phyloP scores from a whole-genome alignment of 2,888 invertebrate species.

The Synanthedon formicaeformis region DNA sequence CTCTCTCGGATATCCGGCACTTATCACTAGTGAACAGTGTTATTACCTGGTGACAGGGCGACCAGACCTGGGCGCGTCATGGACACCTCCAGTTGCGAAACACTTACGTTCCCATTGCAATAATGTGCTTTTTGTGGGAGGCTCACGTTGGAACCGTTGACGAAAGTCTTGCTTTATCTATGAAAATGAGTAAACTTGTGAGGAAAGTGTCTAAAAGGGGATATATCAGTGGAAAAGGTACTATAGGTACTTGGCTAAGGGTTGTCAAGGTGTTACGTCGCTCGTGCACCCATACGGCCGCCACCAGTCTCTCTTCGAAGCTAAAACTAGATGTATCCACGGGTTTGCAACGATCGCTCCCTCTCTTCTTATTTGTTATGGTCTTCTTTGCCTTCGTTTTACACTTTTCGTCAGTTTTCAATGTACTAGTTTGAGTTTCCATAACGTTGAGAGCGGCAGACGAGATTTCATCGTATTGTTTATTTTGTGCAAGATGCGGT shows the following conservation, averaged over 20 bases:
- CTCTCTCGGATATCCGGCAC: too few species aligned
- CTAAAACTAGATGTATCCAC: constrained; percentile 39
- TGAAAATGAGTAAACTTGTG: neutral
- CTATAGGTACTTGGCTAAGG: constrained; percentile 23
- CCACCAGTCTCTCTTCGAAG: constrained; percentile 51
- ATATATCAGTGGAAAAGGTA: too few species aligned
- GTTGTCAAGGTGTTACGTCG: constrained; percentile 33
- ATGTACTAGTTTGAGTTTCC: neutral
- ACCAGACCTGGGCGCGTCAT: constrained; percentile 45
- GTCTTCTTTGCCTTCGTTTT: neutral
- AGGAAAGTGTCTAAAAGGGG: too few species aligned
- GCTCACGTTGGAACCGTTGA: constrained; percentile 39
- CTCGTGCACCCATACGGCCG: constrained; percentile 64
- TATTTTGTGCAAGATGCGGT: neutral
- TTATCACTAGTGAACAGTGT: too few species aligned
- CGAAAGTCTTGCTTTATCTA: constrained; percentile 43
- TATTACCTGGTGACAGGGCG: constrained; percentile 33
- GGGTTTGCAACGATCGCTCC: neutral
- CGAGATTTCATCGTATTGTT: neutral
- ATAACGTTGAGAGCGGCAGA: neutral
- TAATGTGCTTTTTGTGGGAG: constrained; percentile 44
- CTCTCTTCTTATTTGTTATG: neutral
- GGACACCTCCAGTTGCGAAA: constrained; percentile 44
- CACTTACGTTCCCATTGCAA: constrained; percentile 46
- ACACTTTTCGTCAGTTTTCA: neutral